Evolutionary conservation across 2,888 invertebrate genomes (phyloP).

Genomic region (Leptura quadrifasciata): DNA sequence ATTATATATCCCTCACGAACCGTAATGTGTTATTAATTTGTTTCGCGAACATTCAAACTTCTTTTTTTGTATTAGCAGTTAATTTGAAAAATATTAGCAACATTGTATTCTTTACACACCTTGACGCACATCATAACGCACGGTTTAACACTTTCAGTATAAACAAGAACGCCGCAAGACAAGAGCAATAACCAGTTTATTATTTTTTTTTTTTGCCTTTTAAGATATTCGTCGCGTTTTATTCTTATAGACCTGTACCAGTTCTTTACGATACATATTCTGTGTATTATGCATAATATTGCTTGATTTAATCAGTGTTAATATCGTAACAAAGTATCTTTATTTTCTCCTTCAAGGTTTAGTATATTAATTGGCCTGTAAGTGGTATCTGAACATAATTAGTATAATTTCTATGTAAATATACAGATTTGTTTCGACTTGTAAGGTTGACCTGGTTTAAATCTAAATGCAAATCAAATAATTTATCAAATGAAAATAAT

Average conservation of each 20-base stretch:
- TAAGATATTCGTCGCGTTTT: background rate
- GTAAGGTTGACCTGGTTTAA: background rate
- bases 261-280: background rate
- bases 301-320: background rate
- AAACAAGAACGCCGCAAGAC: background rate
- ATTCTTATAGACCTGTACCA: background rate
- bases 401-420: background rate
- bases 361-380: background rate
- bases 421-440: background rate
- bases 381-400: background rate
- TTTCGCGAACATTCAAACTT: too few species aligned
- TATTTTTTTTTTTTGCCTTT: background rate
- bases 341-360: background rate
- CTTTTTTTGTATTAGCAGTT: too few species aligned
- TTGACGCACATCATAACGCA: background rate
- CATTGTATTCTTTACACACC: too few species aligned
- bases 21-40: too few species aligned
- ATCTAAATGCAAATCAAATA: background rate
- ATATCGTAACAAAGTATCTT: background rate
- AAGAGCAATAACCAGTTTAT: background rate
- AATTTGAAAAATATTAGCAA: too few species aligned
- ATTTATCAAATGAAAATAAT: background rate
- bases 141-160: background rate
- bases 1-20: too few species aligned
- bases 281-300: background rate